Evolutionary conservation across 2,113 vertebrate genomes (phyloP), one percentile per base, ranked within the genome.

Genomic region (Notarius quadriscutis): DNA sequence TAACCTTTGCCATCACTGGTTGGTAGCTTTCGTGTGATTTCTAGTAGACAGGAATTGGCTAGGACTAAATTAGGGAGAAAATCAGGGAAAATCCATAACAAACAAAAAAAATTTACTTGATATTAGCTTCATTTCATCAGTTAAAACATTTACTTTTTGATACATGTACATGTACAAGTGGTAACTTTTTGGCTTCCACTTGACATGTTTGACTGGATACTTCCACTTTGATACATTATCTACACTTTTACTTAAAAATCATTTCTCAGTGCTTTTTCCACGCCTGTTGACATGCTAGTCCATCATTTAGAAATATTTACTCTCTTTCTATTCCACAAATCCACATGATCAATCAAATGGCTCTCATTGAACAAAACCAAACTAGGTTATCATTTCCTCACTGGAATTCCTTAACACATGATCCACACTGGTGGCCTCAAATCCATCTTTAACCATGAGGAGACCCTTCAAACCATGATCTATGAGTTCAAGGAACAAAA

Each of bases 401-500:
- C 80, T 83, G 83, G 88, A 88, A 84, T 89, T 85, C 65, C 90
- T 86, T 85, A 86, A 89, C 82, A 82, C 83, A 88, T 89, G 75
- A 65, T 82, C 69, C 1, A 79, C 55, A 60, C 81, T 80, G 83
- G 27, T 81, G 80, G 58, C 93, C 91, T 88, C 92, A 93, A 92
- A 94, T 92, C 91, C 91, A 92, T 63, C 91, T 93, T 93, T 93
- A 92, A 90, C 92, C 8, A 87, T 89, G 60, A 87, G 69, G 67
- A 86, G 67, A 87, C 90, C 91, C 82, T 90, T 93, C 90, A 91
- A 93, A 94, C 92, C 91, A 89, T 94, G 94, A 95, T 95, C 93
- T 93, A 93, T 93, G 94, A 87, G 92, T 84, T 7, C 57, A 67
- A 89, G 78, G 93, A 94, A 95, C 92, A 92, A 94, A 95, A 95